Conservation (phyloP, 2,797 vertebrate genomes). For the Eutrigla gurnardus region DNA sequence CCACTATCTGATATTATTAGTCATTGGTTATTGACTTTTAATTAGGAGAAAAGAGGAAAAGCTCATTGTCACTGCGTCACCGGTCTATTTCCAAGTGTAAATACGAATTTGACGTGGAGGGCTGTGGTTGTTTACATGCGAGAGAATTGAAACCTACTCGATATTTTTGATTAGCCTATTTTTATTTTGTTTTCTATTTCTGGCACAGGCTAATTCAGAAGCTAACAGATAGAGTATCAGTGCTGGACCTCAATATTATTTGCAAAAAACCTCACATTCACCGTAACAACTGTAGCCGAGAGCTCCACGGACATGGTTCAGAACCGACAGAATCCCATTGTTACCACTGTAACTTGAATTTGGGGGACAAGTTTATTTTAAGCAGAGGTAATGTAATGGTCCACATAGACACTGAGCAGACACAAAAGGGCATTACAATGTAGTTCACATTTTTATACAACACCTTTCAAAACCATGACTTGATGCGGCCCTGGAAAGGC, state of each 20-base stretch:
- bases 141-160: constrained; percentile 51
- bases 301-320: constrained; percentile 41
- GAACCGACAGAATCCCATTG: constrained; percentile 25
- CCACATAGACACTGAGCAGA: constrained; percentile 72
- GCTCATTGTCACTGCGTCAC: constrained; percentile 65
- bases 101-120: constrained; percentile 55
- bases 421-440: constrained; percentile 66
- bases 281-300: constrained; percentile 32
- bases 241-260: constrained; percentile 54
- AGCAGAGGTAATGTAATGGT: constrained; percentile 58
- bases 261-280: constrained; percentile 42
- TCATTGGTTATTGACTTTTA: constrained; percentile 67
- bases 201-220: constrained; percentile 51
- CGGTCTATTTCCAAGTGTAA: constrained; percentile 53
- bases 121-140: constrained; percentile 48
- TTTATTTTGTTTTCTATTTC: constrained; percentile 71
- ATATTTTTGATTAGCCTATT: constrained; percentile 69
- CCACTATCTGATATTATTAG: constrained; percentile 53
- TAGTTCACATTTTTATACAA: constrained; percentile 77
- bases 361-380: constrained; percentile 62
- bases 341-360: constrained; percentile 39
- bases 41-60: constrained; percentile 66
- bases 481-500: constrained; percentile 82
- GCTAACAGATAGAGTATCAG: constrained; percentile 59
- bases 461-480: constrained; percentile 81